Base-by-base conservation (phyloP, 2,797 vertebrate genomes). In the Anguilla pacifica region DNA sequence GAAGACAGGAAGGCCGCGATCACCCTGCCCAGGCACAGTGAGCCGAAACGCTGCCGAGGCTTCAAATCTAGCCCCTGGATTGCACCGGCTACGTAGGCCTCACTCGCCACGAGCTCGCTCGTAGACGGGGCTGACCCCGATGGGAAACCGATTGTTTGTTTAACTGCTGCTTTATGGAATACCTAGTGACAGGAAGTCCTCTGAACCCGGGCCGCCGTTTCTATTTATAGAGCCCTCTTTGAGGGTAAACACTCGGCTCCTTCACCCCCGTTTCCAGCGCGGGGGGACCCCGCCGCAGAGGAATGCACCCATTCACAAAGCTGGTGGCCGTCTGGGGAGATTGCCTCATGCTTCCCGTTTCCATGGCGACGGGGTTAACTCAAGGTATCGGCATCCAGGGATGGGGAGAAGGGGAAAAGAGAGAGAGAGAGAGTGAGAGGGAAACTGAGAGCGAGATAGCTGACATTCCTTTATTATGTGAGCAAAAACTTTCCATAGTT, bases 291-390 rank as follows among this genome's bases (percentile, higher is more conserved):
- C 93, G 92, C 93, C 89, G 93, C 89, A 94, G 93, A 94, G 94
- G 95, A 97, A 96, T 96, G 95, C 93, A 87, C 91, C 93, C 96
- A 96, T 97, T 97, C 96, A 96, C 95, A 96, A 67, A 95, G 92
- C 92, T 91, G 94, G 94, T 92, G 93, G 95, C 96, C 95, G 96
- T 96, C 94, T 96, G 95, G 94, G 93, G 95, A 88, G 95, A 94
- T 96, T 95, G 92, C 89, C 89, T 93, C 94, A 93, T 89, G 93
- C 94, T 95, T 96, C 95, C 95, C 93, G 94, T 96, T 96, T 93
- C 96, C 94, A 95, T 96, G 94, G 95, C 90, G 93, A 96, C 93
- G 25, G 31, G 31, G 28, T 85, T 43, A 85, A 61, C 57, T 59
- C 55, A 49, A 85, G 57, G 84, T 67, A 67, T 67, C 59, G 19